Conservation (phyloP, 2,797 vertebrate genomes). For the Pterois miles region DNA sequence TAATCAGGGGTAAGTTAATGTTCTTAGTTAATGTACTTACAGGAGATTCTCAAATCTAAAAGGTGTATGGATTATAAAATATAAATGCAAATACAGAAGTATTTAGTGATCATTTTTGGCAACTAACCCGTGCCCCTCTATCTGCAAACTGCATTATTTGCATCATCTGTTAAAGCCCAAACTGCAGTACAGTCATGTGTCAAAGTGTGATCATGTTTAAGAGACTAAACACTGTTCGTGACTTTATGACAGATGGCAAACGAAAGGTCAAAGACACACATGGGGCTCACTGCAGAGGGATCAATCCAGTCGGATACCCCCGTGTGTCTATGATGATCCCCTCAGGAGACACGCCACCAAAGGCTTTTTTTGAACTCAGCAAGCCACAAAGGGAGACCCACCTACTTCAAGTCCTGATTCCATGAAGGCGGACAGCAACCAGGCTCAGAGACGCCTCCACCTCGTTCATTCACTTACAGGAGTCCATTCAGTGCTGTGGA, state of each 20-base stretch:
- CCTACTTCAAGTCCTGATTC: slow-evolving; percentile 57
- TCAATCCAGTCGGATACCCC: slow-evolving; percentile 56
- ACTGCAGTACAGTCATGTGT: background rate
- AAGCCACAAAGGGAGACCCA: slow-evolving; percentile 76
- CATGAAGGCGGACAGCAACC: slow-evolving; percentile 51
- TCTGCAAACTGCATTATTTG: background rate
- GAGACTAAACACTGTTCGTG: slow-evolving; percentile 41
- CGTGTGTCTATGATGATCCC: slow-evolving; percentile 53
- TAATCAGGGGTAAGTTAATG: background rate
- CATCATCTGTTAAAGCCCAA: background rate
- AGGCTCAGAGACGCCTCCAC: slow-evolving; percentile 33
- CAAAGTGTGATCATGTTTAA: slow-evolving; percentile 17
- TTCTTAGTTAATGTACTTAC: background rate
- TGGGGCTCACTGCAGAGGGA: slow-evolving; percentile 59
- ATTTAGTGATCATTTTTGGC: background rate
- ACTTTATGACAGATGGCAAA: slow-evolving; percentile 69
- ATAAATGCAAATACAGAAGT: too few species aligned
- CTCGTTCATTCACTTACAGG: slow-evolving; percentile 42
- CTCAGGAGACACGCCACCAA: slow-evolving; percentile 68
- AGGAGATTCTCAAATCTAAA: background rate
- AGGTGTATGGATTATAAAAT: too few species aligned
- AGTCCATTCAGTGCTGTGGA: slow-evolving; percentile 29
- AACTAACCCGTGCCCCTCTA: background rate
- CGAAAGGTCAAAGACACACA: slow-evolving; percentile 78
- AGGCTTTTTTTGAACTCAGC: slow-evolving; percentile 82